Evolutionary conservation across 2,113 vertebrate species (phyloP).

Genomic region (Engystomops pustulosus): DNA sequence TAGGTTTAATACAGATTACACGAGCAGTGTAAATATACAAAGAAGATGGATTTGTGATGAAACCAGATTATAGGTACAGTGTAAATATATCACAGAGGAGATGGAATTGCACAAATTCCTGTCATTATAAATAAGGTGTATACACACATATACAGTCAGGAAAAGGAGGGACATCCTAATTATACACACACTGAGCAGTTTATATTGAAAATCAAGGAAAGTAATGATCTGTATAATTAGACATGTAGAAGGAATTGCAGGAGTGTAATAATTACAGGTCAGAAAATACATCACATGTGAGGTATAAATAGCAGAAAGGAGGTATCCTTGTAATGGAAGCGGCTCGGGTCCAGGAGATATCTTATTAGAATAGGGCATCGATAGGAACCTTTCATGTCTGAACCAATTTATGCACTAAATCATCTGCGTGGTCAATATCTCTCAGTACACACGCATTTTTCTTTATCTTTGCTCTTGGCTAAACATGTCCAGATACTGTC

Average conservation of each 20-base stretch:
- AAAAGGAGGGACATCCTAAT: background rate
- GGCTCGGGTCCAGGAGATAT: too few species aligned
- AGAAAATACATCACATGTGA: background rate
- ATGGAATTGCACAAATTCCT: background rate
- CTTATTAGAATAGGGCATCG: too few species aligned
- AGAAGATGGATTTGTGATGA: background rate
- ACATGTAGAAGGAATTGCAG: background rate
- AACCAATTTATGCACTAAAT: too few species aligned
- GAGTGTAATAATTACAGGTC: constrained; percentile 1
- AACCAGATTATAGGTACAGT: background rate
- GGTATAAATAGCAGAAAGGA: background rate
- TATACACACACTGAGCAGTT: background rate
- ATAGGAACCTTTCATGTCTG: too few species aligned
- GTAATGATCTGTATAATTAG: constrained; percentile 10
- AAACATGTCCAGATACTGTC: too few species aligned
- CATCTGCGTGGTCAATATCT: too few species aligned
- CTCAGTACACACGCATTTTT: too few species aligned
- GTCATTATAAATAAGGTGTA: background rate
- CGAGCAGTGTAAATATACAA: background rate
- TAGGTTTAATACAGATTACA: constrained; percentile 7
- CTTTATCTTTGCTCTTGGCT: too few species aligned
- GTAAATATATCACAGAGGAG: background rate
- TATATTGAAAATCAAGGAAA: background rate
- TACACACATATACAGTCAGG: background rate
- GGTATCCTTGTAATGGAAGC: background rate